These are phyloP conservation scores for Chrysemys picta DNA, from an alignment of 2,113 vertebrate species.

Conservation along the genomic window DNA sequence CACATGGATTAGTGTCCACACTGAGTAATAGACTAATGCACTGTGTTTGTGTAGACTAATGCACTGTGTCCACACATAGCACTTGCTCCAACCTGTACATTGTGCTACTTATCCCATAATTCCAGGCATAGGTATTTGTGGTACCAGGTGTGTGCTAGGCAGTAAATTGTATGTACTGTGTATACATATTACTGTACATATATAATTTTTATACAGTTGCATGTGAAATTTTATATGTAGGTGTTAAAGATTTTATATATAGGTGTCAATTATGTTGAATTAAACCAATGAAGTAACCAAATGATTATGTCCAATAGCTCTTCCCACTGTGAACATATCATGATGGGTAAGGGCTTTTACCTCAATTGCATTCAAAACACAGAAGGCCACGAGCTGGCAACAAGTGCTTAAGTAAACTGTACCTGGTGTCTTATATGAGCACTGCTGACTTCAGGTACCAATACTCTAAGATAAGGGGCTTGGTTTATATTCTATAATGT, in stretches of 20 bases:
- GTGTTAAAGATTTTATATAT: neutral
- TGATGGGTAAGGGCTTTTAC: too few relatives aligned
- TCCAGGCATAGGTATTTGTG: neutral
- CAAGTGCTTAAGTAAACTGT: neutral
- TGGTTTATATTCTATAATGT: neutral
- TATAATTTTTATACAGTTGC: neutral
- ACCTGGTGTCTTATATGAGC: neutral
- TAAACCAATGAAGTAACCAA: neutral
- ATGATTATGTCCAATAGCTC: neutral
- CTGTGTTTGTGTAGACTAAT: neutral
- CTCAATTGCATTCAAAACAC: neutral
- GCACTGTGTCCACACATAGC: neutral
- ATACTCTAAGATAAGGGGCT: neutral
- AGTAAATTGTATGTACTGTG: rapidly evolving
- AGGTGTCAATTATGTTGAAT: neutral
- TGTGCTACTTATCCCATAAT: neutral
- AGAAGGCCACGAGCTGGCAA: neutral
- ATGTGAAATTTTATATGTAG: neutral
- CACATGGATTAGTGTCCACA: neutral
- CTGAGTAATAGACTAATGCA: too few relatives aligned
- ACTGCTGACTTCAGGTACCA: neutral
- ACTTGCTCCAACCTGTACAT: neutral
- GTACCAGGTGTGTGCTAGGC: neutral
- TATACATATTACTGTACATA: neutral
- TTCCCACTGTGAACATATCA: neutral